These are phyloP conservation scores for Diadema setosum DNA, from an alignment of 35 echinoderm and acorn worm genomes.

Conservation along the genomic window DNA sequence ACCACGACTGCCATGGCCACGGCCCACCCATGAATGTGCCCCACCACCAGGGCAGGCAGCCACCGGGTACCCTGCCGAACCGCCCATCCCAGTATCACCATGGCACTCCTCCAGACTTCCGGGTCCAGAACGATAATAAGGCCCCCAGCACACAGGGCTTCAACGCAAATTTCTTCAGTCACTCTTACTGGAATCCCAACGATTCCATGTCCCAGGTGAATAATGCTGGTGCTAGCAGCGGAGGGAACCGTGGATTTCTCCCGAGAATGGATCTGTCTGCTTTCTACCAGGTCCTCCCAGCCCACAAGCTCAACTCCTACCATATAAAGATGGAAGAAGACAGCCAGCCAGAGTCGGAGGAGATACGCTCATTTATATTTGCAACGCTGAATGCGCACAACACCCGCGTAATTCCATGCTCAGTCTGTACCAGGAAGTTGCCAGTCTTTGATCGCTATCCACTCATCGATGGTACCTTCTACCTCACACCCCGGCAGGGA, in stretches of 20 bases:
- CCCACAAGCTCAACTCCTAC: conserved; percentile 90
- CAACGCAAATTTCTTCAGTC: neutral
- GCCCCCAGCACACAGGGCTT: neutral
- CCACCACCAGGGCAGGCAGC: neutral
- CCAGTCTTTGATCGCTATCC: conserved; percentile 98
- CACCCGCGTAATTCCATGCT: conserved; percentile 60
- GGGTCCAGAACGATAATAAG: neutral
- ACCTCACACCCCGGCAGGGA: conserved; percentile 81
- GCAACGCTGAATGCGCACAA: conserved; percentile 64
- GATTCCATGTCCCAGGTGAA: neutral
- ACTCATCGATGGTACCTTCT: conserved; percentile 97
- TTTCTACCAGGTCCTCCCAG: conserved; percentile 86
- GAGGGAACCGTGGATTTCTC: conserved; percentile 55
- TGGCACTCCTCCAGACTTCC: neutral
- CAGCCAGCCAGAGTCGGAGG: conserved; percentile 75
- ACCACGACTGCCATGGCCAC: neutral
- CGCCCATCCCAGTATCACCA: neutral
- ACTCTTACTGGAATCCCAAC: neutral
- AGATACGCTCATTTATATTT: conserved; percentile 93
- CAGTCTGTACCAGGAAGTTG: conserved; percentile 67
- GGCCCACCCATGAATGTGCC: neutral
- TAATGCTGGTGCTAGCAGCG: neutral
- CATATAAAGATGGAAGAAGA: conserved; percentile 99
- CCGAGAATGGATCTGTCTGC: conserved; percentile 86
- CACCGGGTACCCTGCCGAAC: neutral